A percentile compares a stretch with the other conserved stretches of the same genome.
Conservation (phyloP, 2,797 vertebrate species). For the Parambassis ranga region DNA sequence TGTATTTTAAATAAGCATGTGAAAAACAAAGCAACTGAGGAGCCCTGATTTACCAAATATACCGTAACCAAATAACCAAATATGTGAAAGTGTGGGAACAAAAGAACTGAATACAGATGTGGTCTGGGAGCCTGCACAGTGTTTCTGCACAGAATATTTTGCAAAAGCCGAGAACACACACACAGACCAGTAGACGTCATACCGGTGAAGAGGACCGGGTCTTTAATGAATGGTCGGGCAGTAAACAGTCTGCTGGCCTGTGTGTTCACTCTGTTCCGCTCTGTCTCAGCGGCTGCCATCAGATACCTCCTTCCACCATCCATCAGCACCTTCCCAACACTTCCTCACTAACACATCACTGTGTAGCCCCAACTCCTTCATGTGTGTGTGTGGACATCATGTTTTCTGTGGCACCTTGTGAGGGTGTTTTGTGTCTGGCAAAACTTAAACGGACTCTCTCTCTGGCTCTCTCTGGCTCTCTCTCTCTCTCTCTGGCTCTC, state of each 20-base stretch:
- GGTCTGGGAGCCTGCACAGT: too few species aligned
- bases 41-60: too few species aligned
- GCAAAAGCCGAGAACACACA: background rate
- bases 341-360: conserved; percentile 7
- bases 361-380: conserved; percentile 22
- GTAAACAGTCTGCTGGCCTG: conserved; percentile 23
- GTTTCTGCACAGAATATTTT: background rate
- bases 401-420: conserved; percentile 35
- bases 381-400: conserved; percentile 3
- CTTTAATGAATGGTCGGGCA: background rate
- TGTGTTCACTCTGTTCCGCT: conserved; percentile 3
- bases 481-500: background rate
- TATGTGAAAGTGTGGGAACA: too few species aligned
- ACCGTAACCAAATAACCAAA: too few species aligned
- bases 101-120: too few species aligned
- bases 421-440: conserved; percentile 27
- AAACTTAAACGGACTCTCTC: conserved; percentile 35
- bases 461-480: background rate
- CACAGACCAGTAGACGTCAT: background rate
- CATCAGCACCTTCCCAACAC: conserved; percentile 29
- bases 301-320: conserved; percentile 32
- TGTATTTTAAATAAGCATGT: background rate
- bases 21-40: too few species aligned
- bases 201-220: background rate
- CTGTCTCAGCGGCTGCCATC: conserved; percentile 6